Evolutionary conservation across 2,113 vertebrate genomes (phyloP).

Genomic region (Nettapus auritus): DNA sequence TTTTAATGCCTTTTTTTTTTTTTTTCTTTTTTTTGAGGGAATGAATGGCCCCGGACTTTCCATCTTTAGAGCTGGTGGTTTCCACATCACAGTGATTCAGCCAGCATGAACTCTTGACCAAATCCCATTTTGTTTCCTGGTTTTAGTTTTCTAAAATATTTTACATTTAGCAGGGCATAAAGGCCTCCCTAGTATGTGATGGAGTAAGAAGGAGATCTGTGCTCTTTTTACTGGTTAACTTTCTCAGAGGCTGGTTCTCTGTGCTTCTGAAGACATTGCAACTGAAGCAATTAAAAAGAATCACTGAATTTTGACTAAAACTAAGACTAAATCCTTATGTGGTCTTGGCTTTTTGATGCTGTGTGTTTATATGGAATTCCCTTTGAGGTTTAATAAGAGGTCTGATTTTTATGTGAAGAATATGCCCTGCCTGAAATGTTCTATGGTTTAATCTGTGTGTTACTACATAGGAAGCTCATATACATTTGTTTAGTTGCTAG

Average conservation of each 20-base stretch:
- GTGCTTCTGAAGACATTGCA: background rate
- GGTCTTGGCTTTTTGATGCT: background rate
- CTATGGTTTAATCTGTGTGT: background rate
- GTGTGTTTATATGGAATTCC: background rate
- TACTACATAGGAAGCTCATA: background rate
- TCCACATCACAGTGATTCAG: slow-evolving; percentile 53
- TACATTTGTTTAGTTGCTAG: background rate
- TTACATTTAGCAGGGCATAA: background rate
- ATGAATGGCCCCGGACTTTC: background rate
- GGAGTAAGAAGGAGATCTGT: background rate
- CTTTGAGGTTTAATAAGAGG: background rate
- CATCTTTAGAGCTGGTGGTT: slow-evolving; percentile 52
- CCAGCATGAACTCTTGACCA: slow-evolving; percentile 39
- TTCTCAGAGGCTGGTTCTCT: background rate
- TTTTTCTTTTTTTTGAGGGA: background rate
- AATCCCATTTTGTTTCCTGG: slow-evolving; percentile 42
- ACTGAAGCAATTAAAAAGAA: background rate
- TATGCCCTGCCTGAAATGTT: background rate
- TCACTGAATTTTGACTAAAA: background rate
- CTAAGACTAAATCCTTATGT: background rate
- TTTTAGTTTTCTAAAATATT: slow-evolving; percentile 57
- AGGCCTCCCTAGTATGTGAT: background rate
- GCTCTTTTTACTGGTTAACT: background rate
- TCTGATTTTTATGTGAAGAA: slow-evolving; percentile 19
- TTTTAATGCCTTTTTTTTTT: background rate